These are phyloP conservation scores for Gonioctena quinquepunctata DNA, from an alignment of 1,140 invertebrate species.

Conservation along the genomic window DNA sequence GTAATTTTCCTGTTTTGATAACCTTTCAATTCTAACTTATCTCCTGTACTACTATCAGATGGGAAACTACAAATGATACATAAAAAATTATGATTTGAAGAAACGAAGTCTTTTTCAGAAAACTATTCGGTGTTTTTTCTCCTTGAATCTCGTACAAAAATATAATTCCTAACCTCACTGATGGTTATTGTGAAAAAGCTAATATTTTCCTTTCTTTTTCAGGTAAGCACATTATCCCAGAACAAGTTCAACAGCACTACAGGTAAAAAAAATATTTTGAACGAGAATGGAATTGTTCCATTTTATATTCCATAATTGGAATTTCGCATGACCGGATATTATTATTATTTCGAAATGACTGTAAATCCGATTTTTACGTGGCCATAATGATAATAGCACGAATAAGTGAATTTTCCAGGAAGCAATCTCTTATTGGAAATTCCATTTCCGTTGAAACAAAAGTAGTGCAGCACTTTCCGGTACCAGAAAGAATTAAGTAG, in stretches of 20 bases:
- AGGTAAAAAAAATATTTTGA: background rate
- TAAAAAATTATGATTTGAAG: too few species aligned
- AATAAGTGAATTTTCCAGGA: background rate
- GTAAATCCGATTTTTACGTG: background rate
- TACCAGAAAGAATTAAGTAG: too few species aligned
- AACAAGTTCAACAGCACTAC: background rate
- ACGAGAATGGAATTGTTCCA: background rate
- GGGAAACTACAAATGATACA: too few species aligned
- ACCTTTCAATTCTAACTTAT: too few species aligned
- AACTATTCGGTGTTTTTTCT: too few species aligned
- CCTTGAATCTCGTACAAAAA: too few species aligned
- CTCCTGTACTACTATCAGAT: too few species aligned
- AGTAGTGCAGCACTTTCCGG: too few species aligned
- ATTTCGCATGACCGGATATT: background rate
- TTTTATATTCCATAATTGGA: background rate
- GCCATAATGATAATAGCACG: background rate
- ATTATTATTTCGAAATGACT: background rate
- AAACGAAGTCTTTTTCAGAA: too few species aligned
- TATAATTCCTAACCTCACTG: too few species aligned
- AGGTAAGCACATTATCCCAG: background rate
- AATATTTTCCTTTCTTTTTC: background rate
- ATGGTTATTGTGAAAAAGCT: too few species aligned
- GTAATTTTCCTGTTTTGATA: too few species aligned
- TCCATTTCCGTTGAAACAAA: background rate
- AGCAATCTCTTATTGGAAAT: background rate